phyloP scores from a whole-genome alignment of 1,140 invertebrate genomes.

The Drosophila kikkawai region DNA sequence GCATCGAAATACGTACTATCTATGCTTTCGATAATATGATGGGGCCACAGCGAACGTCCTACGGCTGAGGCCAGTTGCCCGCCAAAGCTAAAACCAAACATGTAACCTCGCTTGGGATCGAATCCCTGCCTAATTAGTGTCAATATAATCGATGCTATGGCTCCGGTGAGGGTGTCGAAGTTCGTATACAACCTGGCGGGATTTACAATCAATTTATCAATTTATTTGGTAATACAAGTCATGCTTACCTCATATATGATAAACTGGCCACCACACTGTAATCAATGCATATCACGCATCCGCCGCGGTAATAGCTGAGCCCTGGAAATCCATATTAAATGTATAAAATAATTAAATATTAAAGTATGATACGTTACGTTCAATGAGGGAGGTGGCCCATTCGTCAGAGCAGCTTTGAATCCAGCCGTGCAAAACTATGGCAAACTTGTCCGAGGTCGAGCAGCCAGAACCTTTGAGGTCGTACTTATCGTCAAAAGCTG shows the following conservation, averaged over 20 bases:
- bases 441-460: conserved; percentile 62
- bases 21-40: conserved; percentile 63
- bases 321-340: conserved; percentile 50
- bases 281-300: conserved; percentile 83
- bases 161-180: conserved; percentile 59
- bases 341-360: background rate
- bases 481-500: conserved; percentile 39
- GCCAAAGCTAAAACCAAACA: conserved; percentile 84
- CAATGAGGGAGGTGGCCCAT: conserved; percentile 72
- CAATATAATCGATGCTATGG: conserved; percentile 58
- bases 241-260: conserved; percentile 64
- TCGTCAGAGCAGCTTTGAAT: conserved; percentile 73
- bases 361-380: conserved; percentile 52
- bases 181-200: conserved; percentile 56
- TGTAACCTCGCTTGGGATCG: conserved; percentile 62
- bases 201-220: background rate
- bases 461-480: conserved; percentile 54
- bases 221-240: background rate
- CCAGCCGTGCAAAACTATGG: conserved; percentile 82
- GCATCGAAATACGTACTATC: conserved; percentile 41
- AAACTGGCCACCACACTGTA: conserved; percentile 67
- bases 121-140: conserved; percentile 66
- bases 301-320: conserved; percentile 72
- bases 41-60: conserved; percentile 52
- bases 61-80: conserved; percentile 76